Conservation (phyloP, 2,797 vertebrate species). For the Paramormyrops hopkinsi region DNA sequence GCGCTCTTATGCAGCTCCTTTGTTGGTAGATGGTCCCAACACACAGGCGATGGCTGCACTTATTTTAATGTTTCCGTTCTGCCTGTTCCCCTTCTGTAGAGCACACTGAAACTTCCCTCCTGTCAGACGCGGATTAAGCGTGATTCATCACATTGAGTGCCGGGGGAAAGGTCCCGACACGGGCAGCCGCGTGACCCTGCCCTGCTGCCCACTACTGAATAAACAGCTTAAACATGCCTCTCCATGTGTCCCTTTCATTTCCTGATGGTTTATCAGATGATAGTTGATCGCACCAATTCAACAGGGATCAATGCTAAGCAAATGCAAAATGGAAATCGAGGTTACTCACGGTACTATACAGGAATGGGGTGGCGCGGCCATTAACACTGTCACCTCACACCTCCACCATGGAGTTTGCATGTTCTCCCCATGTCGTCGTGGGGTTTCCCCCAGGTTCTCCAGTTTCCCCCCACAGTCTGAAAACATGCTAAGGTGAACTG, state of each 20-base stretch:
- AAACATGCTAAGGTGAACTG: neutral
- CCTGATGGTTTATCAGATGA: neutral
- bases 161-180: neutral
- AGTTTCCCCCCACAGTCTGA: neutral
- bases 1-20: neutral
- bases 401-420: neutral
- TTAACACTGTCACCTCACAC: neutral
- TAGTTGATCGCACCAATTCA: neutral
- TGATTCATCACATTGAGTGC: slow-evolving; percentile 26
- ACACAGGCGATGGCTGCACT: neutral
- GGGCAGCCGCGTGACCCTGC: neutral
- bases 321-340: neutral
- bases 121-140: slow-evolving; percentile 39
- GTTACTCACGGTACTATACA: neutral
- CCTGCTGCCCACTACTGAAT: neutral
- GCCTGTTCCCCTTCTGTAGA: slow-evolving; percentile 20
- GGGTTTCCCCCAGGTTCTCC: neutral
- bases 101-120: slow-evolving; percentile 40
- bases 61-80: neutral
- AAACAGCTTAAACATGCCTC: slow-evolving; percentile 10
- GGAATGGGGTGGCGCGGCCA: neutral
- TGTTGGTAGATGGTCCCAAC: neutral
- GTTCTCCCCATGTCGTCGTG: neutral
- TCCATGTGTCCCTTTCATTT: neutral
- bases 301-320: neutral